Evolutionary conservation across 1,140 invertebrate genomes (phyloP).

Genomic region (Dendrolimus kikuchii): DNA sequence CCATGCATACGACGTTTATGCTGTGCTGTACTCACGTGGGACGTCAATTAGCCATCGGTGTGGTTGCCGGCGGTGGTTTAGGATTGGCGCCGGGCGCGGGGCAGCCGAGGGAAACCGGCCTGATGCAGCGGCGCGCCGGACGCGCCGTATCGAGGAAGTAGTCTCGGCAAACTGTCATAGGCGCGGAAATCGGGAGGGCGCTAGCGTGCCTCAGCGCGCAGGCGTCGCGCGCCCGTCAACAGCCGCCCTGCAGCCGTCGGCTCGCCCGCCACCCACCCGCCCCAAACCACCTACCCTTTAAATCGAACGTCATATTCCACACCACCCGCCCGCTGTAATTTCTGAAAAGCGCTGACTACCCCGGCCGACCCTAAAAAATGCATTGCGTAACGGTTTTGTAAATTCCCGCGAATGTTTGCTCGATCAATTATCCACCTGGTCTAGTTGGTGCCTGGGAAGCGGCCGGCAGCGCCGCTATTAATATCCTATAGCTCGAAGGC

Average conservation of each 20-base stretch:
- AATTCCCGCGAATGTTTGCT: constrained; percentile 50
- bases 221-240: constrained; percentile 66
- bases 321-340: constrained; percentile 53
- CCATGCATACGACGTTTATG: constrained; percentile 5
- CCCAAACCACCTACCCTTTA: constrained; percentile 50
- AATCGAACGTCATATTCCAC: constrained; percentile 69
- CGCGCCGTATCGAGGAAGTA: constrained; percentile 70
- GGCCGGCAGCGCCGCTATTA: neutral
- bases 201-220: constrained; percentile 34
- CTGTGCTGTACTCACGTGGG: constrained; percentile 44
- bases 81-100: constrained; percentile 35
- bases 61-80: constrained; percentile 33
- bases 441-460: neutral
- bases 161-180: constrained; percentile 63
- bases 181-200: constrained; percentile 60
- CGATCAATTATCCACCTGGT: constrained; percentile 64
- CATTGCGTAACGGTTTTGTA: constrained; percentile 67
- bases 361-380: constrained; percentile 64
- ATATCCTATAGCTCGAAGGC: no score
- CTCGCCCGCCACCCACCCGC: constrained; percentile 26
- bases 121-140: constrained; percentile 59
- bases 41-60: constrained; percentile 54
- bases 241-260: constrained; percentile 55
- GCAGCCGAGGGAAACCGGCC: constrained; percentile 32
- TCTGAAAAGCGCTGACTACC: constrained; percentile 64